Base-by-base conservation (phyloP, 2,113 vertebrate genomes). In the Odobenus rosmarus region DNA sequence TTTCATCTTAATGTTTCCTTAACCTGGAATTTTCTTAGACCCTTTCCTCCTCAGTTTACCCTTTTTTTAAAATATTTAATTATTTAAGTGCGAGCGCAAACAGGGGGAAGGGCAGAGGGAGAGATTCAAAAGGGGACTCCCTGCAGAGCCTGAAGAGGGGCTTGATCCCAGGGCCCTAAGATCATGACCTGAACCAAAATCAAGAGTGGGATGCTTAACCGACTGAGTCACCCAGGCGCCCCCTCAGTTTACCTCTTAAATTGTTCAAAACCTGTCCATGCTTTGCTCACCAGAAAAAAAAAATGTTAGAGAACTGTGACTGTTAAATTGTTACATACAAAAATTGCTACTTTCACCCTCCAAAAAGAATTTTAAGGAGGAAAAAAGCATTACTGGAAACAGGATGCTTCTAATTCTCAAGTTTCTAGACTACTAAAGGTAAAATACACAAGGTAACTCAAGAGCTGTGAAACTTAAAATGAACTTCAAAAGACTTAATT, bases 381-480 rank as follows among this genome's bases (percentile, higher is more conserved):
- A 61, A 94, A 53, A 84, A 55, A 84, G 14, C 7, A 71, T 39
- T 31, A 79, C 57, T 67, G 6, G 33, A 82, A 94, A 94, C 49
- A n/a, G 4, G 24, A 69, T 59, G 33, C 39, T 76, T 86, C 80
- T 55, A 82, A 82, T 74, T 55, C 31, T 81, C 31, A 26, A 57
- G 28, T 87, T 90, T 72, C 86, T 39, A 79, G 31, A 67, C 33
- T 33, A 83, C 11, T 59, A n/a, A 71, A 89, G 53, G 28, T 53
- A 15, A 19, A 80, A 86, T 31, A 85, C 7, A 76, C 16, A 61
- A 31, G 23, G 18, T 39, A 86, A 87, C 7, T 69, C 59, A 76
- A 86, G 21, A 74, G 42, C 39, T 77, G 55, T 31, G 88, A 96
- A 95, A 95, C 16, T 88, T 88, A 88, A 1, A 79, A 71, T 39